Evolutionary conservation across 2,113 vertebrate genomes (phyloP).

Genomic region (Furnarius figulus): DNA sequence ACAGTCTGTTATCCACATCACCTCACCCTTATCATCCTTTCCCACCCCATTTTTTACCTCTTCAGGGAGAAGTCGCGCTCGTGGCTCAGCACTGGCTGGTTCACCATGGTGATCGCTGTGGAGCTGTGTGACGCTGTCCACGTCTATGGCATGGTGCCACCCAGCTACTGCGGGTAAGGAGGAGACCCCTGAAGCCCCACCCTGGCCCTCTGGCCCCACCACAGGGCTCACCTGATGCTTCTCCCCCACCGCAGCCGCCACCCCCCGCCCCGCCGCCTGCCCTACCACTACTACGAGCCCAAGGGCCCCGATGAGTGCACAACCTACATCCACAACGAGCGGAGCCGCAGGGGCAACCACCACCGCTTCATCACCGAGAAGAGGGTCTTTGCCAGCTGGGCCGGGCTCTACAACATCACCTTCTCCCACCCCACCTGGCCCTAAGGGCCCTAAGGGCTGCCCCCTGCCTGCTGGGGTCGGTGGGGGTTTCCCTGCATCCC

Average conservation of each 20-base stretch:
- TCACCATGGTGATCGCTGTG: constrained; percentile 96
- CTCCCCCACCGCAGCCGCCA: constrained; percentile 61
- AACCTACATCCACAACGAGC: constrained; percentile 91
- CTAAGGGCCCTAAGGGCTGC: constrained; percentile 64
- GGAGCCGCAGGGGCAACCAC: constrained; percentile 87
- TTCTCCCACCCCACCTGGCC: constrained; percentile 89
- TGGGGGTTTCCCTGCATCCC: not conserved
- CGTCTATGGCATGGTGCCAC: constrained; percentile 96
- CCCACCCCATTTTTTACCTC: not conserved
- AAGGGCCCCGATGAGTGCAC: constrained; percentile 89
- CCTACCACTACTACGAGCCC: constrained; percentile 98
- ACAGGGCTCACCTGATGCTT: not conserved
- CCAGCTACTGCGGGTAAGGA: constrained; percentile 90
- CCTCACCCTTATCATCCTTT: not conserved
- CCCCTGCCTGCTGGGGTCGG: not conserved
- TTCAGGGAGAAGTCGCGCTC: constrained; percentile 90
- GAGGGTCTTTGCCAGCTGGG: constrained; percentile 92
- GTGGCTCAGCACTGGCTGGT: constrained; percentile 98
- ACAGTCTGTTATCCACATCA: fast-evolving
- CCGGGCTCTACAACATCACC: constrained; percentile 91
- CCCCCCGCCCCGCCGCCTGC: constrained; percentile 79
- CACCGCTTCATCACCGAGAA: constrained; percentile 99
- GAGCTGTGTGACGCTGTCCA: constrained; percentile 92
- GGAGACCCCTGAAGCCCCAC: not conserved
- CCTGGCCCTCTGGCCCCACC: fast-evolving